phyloP scores from a whole-genome alignment of 2,797 vertebrate species.

The Sciurus carolinensis region DNA sequence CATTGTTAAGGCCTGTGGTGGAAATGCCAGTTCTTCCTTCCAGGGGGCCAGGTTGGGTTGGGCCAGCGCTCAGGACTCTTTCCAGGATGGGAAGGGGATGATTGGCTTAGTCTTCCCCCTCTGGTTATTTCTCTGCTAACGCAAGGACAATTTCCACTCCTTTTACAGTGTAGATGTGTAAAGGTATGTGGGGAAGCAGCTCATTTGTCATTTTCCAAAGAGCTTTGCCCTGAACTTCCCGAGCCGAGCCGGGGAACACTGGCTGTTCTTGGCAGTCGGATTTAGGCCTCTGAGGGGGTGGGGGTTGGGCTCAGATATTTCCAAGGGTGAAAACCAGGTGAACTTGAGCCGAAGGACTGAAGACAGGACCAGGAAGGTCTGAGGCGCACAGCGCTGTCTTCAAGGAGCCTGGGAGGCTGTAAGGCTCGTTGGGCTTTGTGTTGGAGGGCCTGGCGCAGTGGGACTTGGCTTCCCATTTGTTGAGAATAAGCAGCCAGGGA shows the following conservation, averaged over 20 bases:
- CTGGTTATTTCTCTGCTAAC: slow-evolving; percentile 53
- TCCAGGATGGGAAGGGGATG: background rate
- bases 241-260: background rate
- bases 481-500: background rate
- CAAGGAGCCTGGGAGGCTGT: background rate
- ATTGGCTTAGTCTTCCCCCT: background rate
- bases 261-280: background rate
- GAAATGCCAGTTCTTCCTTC: background rate
- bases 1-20: background rate
- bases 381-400: background rate
- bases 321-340: background rate
- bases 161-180: slow-evolving; percentile 86
- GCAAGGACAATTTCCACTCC: slow-evolving; percentile 80
- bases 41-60: background rate
- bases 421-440: background rate
- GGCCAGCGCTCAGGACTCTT: background rate
- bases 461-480: background rate
- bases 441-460: background rate
- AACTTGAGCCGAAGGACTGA: background rate
- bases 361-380: background rate
- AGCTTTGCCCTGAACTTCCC: background rate
- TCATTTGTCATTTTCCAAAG: slow-evolving; percentile 61
- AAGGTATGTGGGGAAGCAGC: slow-evolving; percentile 66
- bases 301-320: background rate
- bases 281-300: background rate